Base-by-base conservation (phyloP, 2,113 vertebrate genomes). In the Grammomys surdaster region DNA sequence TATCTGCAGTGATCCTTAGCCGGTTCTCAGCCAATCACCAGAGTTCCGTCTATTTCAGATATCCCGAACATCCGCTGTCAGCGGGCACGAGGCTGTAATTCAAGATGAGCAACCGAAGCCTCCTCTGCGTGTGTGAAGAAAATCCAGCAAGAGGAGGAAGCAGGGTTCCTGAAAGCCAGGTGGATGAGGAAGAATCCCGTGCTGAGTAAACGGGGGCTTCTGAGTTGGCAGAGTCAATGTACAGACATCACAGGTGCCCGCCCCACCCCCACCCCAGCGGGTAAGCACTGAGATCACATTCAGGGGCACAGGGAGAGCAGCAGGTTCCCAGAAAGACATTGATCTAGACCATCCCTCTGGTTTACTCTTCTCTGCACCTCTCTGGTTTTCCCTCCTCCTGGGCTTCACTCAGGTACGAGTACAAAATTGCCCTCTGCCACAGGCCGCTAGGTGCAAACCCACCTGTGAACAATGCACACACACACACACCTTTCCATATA, bases 301-400 rank as follows among this genome's bases (percentile, higher is more conserved):
- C 10, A 10, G 5, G 72, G 10, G 33, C 22, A 1, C 22, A 36
- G 36, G 31, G 48, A 40, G 56, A 31, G 13, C 86, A 58, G 51
- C 0, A 6, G 9, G 2, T 20, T 33, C 31, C 67, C 77, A 86
- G 43, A 43, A 84, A 56, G 67, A 69, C 6, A 7, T 1, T 1
- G 17, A 4, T 16, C 48, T 58, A 7, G 43, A 16, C 6, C 6
- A 54, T 46, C n/a, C n/a, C 76, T 36, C 95, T 43, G 22, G 0
- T 7, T 1, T 2, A 48, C 12, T 7, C 24, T 14, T 12, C n/a
- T 48, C 60, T 14, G 0, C 2, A 33, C 46, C 31, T 22, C 28
- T 24, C 0, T 48, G 8, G 48, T 12, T 22, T 58, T 46, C 60
- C 16, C 60, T 36, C 0, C 0, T 12, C 9, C 31, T 0, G 3